Base-by-base conservation (phyloP, 2,113 vertebrate species). In the Carassius carassius region DNA sequence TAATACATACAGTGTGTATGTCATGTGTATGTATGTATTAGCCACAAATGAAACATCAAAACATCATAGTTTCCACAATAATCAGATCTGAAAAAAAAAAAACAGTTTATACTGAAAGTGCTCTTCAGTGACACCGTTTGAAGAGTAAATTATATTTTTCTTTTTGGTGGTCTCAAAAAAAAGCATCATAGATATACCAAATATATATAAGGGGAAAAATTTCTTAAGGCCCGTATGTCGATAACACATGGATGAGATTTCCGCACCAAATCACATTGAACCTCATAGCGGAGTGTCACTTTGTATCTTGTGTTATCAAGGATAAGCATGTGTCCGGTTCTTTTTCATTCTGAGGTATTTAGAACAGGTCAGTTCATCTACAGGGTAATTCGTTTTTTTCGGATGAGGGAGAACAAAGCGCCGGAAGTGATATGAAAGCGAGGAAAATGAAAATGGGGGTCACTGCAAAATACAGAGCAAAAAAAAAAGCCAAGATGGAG, bases 401-500 rank as follows among this genome's bases (percentile, higher is more conserved):
- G 41, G 47, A 65, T 47, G 60, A 80, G 60, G 37, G 12, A 44
- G 41, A 80, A 80, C 16, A 23, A 80, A 80, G n/a, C 17, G 44
- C 2, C 1, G 29, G 25, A 54, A 17, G 63, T 32, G 63, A 70
- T 81, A 70, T 70, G 65, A 78, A 54, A 78, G 75, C 44, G 19
- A n/a, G 5, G 54, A 54, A 56, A 70, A 84, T 29, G 63, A 56
- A 81, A 80, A 83, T 32, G 75, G 83, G 29, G 72, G 60, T 54
- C 79, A n/a, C 17, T 5, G 23, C 16, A 12, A 5, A 60, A 60
- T 78, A 78, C 3, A 29, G 17, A 23, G 47, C 5, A 14, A 63
- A 89, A 90, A 89, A 92, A 90, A 91, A 89, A 83, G 86, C 51
- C 77, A 83, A 84, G 56, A 87, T 4, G 41, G 44, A n/a, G 54